Percentiles rank a stretch among this genome's conserved stretches.
phyloP scores from a whole-genome alignment of 2,888 invertebrate species.

The Metopia argyrocephala region DNA sequence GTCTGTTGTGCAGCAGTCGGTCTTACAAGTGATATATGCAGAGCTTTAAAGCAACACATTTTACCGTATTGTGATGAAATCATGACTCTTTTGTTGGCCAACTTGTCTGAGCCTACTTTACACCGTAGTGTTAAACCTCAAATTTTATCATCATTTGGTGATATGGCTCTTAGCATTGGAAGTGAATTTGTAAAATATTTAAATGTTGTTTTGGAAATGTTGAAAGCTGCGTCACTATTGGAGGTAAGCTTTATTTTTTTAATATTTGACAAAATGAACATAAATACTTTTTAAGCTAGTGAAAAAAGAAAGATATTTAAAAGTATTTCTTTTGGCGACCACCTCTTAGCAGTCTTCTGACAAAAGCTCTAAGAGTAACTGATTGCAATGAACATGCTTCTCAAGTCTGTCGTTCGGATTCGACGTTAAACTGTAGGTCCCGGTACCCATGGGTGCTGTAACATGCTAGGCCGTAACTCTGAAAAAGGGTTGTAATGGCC shows the following conservation, averaged over 20 bases:
- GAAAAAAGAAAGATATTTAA: too few relatives aligned
- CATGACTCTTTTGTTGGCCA: slow-evolving; percentile 92
- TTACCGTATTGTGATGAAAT: slow-evolving; percentile 97
- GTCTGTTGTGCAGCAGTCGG: slow-evolving; percentile 96
- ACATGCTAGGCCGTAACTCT: too few relatives aligned
- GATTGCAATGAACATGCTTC: too few relatives aligned
- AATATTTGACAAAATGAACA: too few relatives aligned
- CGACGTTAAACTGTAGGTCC: too few relatives aligned
- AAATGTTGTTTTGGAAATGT: slow-evolving; percentile 87
- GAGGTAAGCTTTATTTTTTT: slow-evolving; percentile 80
- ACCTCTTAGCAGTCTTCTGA: too few relatives aligned
- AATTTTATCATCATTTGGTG: slow-evolving; percentile 97
- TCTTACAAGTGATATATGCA: slow-evolving; percentile 97
- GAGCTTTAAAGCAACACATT: slow-evolving; percentile 92
- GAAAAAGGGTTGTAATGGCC: too few relatives aligned
- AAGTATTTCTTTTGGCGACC: too few relatives aligned
- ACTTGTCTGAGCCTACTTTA: slow-evolving; percentile 92
- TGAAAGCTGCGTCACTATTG: slow-evolving; percentile 93
- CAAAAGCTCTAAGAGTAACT: too few relatives aligned
- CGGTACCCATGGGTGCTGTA: too few relatives aligned
- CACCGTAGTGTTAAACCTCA: slow-evolving; percentile 98
- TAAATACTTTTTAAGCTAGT: too few relatives aligned
- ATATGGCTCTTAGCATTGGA: slow-evolving; percentile 97
- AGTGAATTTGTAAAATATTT: slow-evolving; percentile 95
- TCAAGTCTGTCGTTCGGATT: too few relatives aligned